A percentile compares a stretch with the other conserved stretches of the same genome.
phyloP scores from a whole-genome alignment of 2,888 invertebrate species.

The Psylliodes chrysocephalus region DNA sequence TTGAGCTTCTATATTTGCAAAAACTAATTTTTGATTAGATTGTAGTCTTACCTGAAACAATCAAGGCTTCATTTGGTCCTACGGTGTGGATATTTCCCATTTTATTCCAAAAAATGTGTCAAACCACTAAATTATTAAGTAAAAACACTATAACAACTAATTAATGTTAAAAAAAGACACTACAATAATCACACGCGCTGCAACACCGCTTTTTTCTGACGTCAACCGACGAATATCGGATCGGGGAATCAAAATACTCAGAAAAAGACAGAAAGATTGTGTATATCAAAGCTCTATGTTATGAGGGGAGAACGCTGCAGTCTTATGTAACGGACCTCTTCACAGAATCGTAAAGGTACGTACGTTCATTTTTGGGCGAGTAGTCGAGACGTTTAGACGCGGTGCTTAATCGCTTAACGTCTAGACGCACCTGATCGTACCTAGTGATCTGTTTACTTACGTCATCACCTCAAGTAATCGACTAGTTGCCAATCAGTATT shows the following conservation, averaged over 20 bases:
- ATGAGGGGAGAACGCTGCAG: background rate
- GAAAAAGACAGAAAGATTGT: constrained; percentile 4
- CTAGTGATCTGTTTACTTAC: no score
- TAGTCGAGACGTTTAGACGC: no score
- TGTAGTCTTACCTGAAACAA: constrained; percentile 87
- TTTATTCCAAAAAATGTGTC: constrained; percentile 10
- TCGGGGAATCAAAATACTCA: background rate
- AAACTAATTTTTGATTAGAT: constrained; percentile 1
- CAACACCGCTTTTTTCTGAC: constrained; percentile 26
- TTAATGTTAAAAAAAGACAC: constrained; percentile 24
- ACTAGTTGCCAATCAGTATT: no score
- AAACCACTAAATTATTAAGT: constrained; percentile 16
- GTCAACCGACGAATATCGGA: constrained; percentile 16
- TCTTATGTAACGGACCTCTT: no score
- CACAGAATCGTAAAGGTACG: no score
- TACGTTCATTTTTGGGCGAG: no score
- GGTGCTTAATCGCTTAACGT: no score
- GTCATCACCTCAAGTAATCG: no score
- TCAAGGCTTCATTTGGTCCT: constrained; percentile 96
- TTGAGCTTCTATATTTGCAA: background rate
- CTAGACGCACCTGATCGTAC: no score
- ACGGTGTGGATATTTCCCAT: constrained; percentile 99
- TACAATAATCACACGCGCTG: constrained; percentile 9
- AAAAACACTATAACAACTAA: constrained; percentile 21
- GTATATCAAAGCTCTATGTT: background rate